Evolutionary conservation across 2,797 vertebrate genomes (phyloP), one percentile per base, ranked within the genome.

Genomic region (Sebastes steindachneri): DNA sequence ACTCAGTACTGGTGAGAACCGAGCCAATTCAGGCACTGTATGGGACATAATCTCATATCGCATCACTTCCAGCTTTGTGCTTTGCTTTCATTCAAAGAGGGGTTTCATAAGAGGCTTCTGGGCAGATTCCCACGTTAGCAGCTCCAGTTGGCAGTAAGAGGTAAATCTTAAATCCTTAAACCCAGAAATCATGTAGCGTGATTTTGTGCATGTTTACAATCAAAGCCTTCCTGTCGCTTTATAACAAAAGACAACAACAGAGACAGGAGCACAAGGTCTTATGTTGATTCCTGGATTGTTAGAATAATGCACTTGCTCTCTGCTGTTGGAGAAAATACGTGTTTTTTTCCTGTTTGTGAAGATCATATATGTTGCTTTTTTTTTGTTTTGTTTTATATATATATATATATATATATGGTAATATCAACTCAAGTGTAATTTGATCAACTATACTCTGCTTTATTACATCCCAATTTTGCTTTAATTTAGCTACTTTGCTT

Each of bases 121-220:
- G 29, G 55, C 21, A 51, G 26, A 41, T 37, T 79, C 45, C 54
- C 17, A 59, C 31, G 14, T 29, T 51, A 68, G 63, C 67, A 58
- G 19, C 51, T 76, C 80, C 68, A 64, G 55, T 71, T 81, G 75
- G 75, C 57, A 60, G 9, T 1, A 11, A 63, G 63, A 73, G 37
- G 77, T 51, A 62, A 48, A 54, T 63, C 35, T 26, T 28, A 48
- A 54, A 65, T 58, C 60, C 33, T 73, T 59, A 55, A 70, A 76
- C 12, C 26, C 25, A 48, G 15, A 31, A 75, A 70, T 72, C 54
- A 45, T 71, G 55, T 21, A 25, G 15, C 1, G 4, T 33, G 12
- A 68, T 67, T 58, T 66, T 53, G 25, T 54, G 48, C 53, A 7
- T 55, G 29, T 69, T 86, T 68, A 66, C 51, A 59, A 25, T 68